A percentile compares a stretch with the other conserved stretches of the same genome.
Conservation (phyloP, 2,888 invertebrate species). For the Allygus modestus region DNA sequence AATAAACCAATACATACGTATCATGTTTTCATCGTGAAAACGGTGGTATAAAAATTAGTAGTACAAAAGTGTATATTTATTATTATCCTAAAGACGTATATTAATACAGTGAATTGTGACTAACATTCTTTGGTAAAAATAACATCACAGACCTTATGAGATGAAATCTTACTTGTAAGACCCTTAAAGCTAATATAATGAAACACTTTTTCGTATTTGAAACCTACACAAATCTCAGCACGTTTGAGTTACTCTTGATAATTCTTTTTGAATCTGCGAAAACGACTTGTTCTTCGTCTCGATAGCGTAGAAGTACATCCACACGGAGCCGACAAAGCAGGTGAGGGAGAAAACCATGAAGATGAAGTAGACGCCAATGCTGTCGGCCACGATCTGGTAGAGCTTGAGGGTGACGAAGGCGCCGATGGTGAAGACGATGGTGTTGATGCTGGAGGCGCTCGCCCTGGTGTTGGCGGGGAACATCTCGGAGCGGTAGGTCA, state of each 20-base stretch:
- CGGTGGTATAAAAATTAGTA: background rate
- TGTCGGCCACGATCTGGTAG: slow-evolving; percentile 72
- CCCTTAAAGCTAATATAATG: background rate
- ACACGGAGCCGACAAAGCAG: slow-evolving; percentile 64
- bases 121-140: slow-evolving; percentile 15
- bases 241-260: slow-evolving; percentile 69
- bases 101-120: background rate
- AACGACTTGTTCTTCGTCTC: slow-evolving; percentile 86
- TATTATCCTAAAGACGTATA: background rate
- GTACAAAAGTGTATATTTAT: background rate
- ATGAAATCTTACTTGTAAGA: slow-evolving; percentile 23
- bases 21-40: no score
- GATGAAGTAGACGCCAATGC: slow-evolving; percentile 67
- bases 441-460: slow-evolving; percentile 78
- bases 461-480: slow-evolving; percentile 82
- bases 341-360: slow-evolving; percentile 66
- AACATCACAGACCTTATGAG: slow-evolving; percentile 40
- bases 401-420: slow-evolving; percentile 79
- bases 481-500: slow-evolving; percentile 80
- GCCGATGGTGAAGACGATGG: slow-evolving; percentile 78
- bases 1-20: no score
- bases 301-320: slow-evolving; percentile 73
- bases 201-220: no score
- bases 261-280: slow-evolving; percentile 78
- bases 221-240: background rate